These are phyloP conservation scores for Zophobas morio DNA, from an alignment of 1,140 invertebrate species.

Conservation along the genomic window DNA sequence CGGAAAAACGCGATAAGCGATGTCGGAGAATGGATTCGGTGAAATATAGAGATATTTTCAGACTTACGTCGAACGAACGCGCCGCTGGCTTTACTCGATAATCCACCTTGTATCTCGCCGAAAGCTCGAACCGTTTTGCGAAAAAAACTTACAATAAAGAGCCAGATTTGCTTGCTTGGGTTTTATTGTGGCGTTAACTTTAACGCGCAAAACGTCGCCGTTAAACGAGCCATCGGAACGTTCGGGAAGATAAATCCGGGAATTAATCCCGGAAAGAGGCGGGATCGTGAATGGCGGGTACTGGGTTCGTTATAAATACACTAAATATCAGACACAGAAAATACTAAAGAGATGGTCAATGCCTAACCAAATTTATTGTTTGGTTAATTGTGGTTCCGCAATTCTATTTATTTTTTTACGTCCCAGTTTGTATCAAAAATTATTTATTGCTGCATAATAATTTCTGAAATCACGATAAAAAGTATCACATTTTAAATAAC, in stretches of 20 bases:
- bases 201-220: neutral
- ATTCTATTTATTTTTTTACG: too few relatives aligned
- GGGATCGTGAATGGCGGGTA: too few relatives aligned
- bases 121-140: conserved; percentile 25
- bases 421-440: too few relatives aligned
- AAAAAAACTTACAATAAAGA: conserved; percentile 4
- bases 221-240: neutral
- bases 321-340: too few relatives aligned
- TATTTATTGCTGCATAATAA: too few relatives aligned
- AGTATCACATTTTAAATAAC: too few relatives aligned
- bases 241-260: conserved; percentile 6
- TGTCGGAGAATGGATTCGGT: conserved; percentile 24
- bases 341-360: too few relatives aligned
- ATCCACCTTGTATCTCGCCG: conserved; percentile 11
- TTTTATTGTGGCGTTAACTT: conserved; percentile 17
- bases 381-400: too few relatives aligned
- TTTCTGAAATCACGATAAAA: too few relatives aligned
- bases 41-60: conserved; percentile 40
- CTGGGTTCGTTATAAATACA: too few relatives aligned
- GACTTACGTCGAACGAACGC: conserved; percentile 10
- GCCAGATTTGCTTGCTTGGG: conserved; percentile 15
- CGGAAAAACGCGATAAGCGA: conserved; percentile 33
- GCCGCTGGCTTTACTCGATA: conserved; percentile 39
- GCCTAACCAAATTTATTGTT: too few relatives aligned
- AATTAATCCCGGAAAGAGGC: neutral